Evolutionary conservation across 2,888 invertebrate species (phyloP).

Genomic region (Frankliniella fusca): DNA sequence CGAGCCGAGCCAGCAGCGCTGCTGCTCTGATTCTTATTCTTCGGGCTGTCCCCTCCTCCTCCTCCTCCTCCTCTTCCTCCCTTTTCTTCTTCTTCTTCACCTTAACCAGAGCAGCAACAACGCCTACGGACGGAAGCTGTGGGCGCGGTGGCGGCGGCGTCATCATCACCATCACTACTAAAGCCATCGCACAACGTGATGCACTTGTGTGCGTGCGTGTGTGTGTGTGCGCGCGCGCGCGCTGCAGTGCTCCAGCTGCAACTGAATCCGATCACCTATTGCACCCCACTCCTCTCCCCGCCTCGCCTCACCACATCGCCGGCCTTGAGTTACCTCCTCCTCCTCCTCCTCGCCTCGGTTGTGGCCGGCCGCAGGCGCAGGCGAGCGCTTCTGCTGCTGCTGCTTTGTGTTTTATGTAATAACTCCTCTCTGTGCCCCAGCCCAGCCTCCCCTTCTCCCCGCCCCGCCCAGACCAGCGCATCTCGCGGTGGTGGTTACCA

Average conservation of each 20-base stretch:
- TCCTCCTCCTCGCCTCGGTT: no score
- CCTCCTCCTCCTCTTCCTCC: neutral
- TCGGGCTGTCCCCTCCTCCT: neutral
- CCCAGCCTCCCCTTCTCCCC: no score
- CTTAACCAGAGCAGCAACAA: neutral
- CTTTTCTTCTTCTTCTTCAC: neutral
- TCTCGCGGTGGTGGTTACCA: no score
- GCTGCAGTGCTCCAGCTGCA: neutral
- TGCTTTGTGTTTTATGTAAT: slow-evolving; percentile 10
- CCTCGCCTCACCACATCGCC: neutral
- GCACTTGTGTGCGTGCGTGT: neutral
- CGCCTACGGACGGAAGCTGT: slow-evolving; percentile 10
- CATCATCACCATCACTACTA: neutral
- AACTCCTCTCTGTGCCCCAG: neutral
- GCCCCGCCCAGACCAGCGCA: no score
- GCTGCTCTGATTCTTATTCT: neutral
- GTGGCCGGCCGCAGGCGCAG: no score
- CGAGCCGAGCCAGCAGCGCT: neutral
- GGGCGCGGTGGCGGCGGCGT: neutral
- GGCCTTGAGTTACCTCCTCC: no score
- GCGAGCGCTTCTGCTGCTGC: neutral
- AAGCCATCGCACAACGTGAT: neutral
- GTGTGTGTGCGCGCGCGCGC: neutral
- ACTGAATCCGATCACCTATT: neutral
- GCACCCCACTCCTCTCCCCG: neutral